phyloP scores from a whole-genome alignment of 2,888 invertebrate genomes.

The Cantharis flavilabris region DNA sequence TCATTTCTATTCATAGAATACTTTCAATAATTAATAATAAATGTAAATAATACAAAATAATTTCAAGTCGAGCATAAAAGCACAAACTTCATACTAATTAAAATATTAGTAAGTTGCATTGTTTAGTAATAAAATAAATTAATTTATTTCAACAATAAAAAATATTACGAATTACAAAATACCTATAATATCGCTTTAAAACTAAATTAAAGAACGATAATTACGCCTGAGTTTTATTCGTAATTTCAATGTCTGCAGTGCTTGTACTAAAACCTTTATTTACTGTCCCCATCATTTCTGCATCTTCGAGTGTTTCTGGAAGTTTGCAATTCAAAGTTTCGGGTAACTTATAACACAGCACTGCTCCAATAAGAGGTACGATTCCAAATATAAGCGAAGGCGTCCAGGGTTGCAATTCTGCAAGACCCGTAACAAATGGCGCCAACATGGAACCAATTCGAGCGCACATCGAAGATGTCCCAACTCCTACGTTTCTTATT shows the following conservation, averaged over 20 bases:
- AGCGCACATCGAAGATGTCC: constrained; percentile 83
- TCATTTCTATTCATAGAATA: background rate
- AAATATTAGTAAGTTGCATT: background rate
- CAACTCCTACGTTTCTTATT: constrained; percentile 84
- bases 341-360: constrained; percentile 70
- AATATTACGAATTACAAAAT: background rate
- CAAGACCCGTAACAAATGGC: constrained; percentile 77
- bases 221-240: constrained; percentile 35
- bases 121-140: background rate
- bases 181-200: no score
- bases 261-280: background rate
- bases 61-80: background rate
- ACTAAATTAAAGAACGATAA: background rate
- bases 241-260: constrained; percentile 30
- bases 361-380: constrained; percentile 69
- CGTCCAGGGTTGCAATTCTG: constrained; percentile 60
- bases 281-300: constrained; percentile 66
- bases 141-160: background rate
- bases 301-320: constrained; percentile 81
- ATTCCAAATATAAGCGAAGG: constrained; percentile 76
- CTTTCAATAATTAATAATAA: background rate
- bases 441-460: constrained; percentile 85
- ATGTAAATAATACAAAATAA: background rate
- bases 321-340: constrained; percentile 78
- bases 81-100: background rate